Base-by-base conservation (phyloP, 2,888 invertebrate species). In the Macrostomum cliftonense region DNA sequence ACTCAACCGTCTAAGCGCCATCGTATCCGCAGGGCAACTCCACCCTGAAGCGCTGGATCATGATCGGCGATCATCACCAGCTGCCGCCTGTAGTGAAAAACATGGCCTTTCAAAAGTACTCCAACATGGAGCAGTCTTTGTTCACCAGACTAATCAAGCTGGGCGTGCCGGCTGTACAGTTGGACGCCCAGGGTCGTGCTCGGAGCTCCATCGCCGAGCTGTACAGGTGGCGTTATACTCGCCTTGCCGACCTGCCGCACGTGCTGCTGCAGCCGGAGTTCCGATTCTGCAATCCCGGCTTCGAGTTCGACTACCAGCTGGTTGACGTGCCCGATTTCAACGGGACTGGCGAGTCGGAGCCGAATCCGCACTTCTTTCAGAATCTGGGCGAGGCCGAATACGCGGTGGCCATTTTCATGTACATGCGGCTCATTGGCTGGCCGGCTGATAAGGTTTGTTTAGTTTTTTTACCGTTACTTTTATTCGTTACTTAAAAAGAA, bases 91-190 rank as follows among this genome's bases (percentile, higher is more conserved):
- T 99, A 12, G 93, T 99, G 43, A 97, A 99, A 73, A 99, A 99
- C 71, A 93, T 95, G 86, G 95, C 97, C 9, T 97, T 97, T 74
- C 95, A 99, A 71, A 99, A 99, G 68, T 97, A 89, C 72, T 91
- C 88, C 48, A 99, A 99, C 65, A 95, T 99, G 95, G 97, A 99
- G 64, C 97, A 99, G 73, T 89, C 89, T 47, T 75, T 99, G 40
- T 99, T 99, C 70, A 89, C 95, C 0, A 76, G 97, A 55, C 80
- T 97, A 67, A 93, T 99, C 13, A 76, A 93, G 9, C 76, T 99
- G 1, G 93, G 93, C 0, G 91, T 97, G 1, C 95, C 97, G 0
- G 89, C 91, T 1, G 85, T 97, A 1, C 88, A 95, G 66, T 73
- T 99, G 52, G 97, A 99, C 71, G 89, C 88, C 0, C 97, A 99